phyloP scores from a whole-genome alignment of 1,140 invertebrate genomes.

The Dreissena polymorpha region DNA sequence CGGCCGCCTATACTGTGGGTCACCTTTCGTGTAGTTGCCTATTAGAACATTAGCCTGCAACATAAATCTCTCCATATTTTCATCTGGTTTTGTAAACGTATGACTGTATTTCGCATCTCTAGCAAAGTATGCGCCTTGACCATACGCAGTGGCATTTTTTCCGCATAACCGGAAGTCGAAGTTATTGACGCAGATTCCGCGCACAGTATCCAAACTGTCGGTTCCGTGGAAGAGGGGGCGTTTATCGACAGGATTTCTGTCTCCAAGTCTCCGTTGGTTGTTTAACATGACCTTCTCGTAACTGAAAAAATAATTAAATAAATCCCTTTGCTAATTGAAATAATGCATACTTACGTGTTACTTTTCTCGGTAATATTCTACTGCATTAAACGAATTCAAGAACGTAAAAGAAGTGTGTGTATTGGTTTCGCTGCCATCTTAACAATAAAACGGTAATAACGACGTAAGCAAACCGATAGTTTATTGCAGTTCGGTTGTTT shows the following conservation, averaged over 20 bases:
- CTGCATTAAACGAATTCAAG: too few species aligned
- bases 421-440: too few species aligned
- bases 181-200: constrained; percentile 65
- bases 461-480: too few species aligned
- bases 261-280: constrained; percentile 46
- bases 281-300: constrained; percentile 55
- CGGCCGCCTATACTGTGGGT: constrained; percentile 62
- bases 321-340: too few species aligned
- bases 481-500: too few species aligned
- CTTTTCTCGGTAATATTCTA: too few species aligned
- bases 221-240: constrained; percentile 68
- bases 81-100: constrained; percentile 57
- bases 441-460: too few species aligned
- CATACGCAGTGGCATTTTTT: constrained; percentile 66
- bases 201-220: constrained; percentile 52
- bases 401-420: too few species aligned
- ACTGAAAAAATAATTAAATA: too few species aligned
- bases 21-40: constrained; percentile 65
- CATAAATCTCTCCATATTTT: constrained; percentile 55
- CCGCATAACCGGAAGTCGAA: constrained; percentile 69
- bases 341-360: too few species aligned
- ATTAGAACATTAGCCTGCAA: constrained; percentile 70
- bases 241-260: constrained; percentile 43
- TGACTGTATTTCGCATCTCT: constrained; percentile 65
- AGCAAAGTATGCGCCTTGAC: constrained; percentile 74